These are phyloP conservation scores for Cephus spinipes DNA, from an alignment of 2,888 invertebrate species.

Conservation along the genomic window DNA sequence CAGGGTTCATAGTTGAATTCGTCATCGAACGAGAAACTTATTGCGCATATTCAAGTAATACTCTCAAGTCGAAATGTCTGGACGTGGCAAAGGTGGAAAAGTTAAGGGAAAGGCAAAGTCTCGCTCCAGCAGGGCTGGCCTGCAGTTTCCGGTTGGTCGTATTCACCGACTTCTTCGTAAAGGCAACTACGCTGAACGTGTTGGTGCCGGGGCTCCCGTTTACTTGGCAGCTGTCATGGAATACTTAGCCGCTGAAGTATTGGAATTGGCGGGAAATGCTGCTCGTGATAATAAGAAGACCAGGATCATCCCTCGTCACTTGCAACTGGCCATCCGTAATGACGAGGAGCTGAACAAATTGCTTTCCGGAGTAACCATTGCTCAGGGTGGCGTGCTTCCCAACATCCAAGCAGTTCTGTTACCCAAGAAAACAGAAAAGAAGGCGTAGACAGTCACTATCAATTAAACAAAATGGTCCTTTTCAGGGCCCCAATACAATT, in stretches of 20 bases:
- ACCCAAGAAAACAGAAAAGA: conserved; percentile 75
- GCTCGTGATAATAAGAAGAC: conserved; percentile 78
- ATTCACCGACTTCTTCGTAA: conserved; percentile 72
- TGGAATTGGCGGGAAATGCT: conserved; percentile 77
- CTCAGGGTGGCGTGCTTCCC: conserved; percentile 86
- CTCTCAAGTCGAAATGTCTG: too few species aligned
- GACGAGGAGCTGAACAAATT: conserved; percentile 85
- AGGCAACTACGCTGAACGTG: conserved; percentile 74
- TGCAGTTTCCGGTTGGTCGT: conserved; percentile 74
- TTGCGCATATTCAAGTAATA: too few species aligned
- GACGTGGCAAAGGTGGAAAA: too few species aligned
- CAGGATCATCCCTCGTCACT: conserved; percentile 57
- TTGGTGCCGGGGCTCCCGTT: conserved; percentile 71
- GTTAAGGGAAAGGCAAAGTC: too few species aligned
- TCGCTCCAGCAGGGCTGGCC: conserved; percentile 71
- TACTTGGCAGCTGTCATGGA: conserved; percentile 74
- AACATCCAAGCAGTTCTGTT: conserved; percentile 80
- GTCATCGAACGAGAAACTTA: too few species aligned
- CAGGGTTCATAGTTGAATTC: too few species aligned
- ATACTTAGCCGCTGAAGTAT: conserved; percentile 77
- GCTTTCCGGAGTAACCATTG: conserved; percentile 81
- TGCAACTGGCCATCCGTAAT: conserved; percentile 80
- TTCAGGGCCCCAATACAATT: conserved; percentile 30
- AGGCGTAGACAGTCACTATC: conserved; percentile 30
- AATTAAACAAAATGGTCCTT: conserved; percentile 30